These are phyloP conservation scores for Anguilla obscura DNA, from an alignment of 2,797 vertebrate genomes.

Conservation along the genomic window DNA sequence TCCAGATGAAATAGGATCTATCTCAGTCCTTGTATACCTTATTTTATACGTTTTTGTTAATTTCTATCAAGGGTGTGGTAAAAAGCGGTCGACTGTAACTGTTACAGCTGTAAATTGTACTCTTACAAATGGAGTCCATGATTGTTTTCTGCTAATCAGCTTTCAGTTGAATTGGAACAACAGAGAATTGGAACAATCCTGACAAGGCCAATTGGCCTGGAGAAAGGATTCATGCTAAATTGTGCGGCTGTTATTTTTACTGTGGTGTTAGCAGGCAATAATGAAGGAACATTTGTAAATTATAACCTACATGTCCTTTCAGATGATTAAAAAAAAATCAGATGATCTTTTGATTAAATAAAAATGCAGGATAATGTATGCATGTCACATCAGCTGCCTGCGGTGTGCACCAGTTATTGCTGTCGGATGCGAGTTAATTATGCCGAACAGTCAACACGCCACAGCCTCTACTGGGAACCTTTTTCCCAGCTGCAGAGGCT, in stretches of 20 bases:
- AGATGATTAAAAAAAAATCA: conserved; percentile 10
- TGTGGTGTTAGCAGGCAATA: neutral
- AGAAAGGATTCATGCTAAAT: neutral
- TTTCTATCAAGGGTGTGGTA: neutral
- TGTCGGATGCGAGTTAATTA: conserved; percentile 24
- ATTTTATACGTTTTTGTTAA: neutral
- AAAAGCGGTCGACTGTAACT: neutral
- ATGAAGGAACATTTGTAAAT: conserved; percentile 23
- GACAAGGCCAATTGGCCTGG: neutral
- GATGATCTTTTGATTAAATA: conserved; percentile 12
- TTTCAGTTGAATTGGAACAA: neutral
- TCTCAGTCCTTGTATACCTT: neutral
- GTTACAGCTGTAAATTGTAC: conserved; percentile 6
- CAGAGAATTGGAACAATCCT: neutral
- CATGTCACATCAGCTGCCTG: neutral
- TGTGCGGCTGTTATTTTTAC: conserved; percentile 7
- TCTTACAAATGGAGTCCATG: neutral
- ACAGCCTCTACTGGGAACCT: neutral
- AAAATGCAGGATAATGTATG: neutral
- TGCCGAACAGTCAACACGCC: neutral
- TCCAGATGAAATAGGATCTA: neutral
- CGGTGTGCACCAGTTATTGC: neutral
- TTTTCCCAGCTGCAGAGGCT: neutral
- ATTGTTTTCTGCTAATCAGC: neutral
- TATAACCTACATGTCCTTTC: conserved; percentile 7